These are phyloP conservation scores for Parnassius mnemosyne DNA, from an alignment of 2,888 invertebrate species.

Conservation along the genomic window DNA sequence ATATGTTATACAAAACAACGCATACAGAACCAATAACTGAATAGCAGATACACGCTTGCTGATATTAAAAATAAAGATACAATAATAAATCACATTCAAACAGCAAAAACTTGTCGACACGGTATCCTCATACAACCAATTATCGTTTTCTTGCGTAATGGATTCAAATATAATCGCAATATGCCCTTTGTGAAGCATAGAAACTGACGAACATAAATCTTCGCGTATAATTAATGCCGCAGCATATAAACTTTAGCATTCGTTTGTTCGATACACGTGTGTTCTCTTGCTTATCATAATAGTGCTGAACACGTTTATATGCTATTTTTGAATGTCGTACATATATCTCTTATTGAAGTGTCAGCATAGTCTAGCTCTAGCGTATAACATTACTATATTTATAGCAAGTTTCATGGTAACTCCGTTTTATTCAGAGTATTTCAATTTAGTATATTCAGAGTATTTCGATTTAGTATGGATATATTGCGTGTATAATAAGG, in stretches of 20 bases:
- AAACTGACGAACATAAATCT: conserved; percentile 35
- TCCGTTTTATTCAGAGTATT: too few species aligned
- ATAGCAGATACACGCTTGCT: neutral
- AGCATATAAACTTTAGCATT: conserved; percentile 23
- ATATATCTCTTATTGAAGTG: neutral
- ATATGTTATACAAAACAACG: too few species aligned
- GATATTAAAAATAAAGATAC: conserved; percentile 1
- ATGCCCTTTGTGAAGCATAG: conserved; percentile 36
- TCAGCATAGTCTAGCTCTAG: too few species aligned
- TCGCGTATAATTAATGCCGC: conserved; percentile 25
- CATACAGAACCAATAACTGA: too few species aligned
- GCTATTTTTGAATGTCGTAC: conserved; percentile 4
- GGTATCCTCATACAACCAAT: conserved; percentile 19
- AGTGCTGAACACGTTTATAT: too few species aligned
- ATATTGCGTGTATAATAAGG: too few species aligned
- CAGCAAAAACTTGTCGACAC: conserved; percentile 21
- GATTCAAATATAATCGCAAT: conserved; percentile 39
- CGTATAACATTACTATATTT: too few species aligned
- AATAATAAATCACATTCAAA: conserved; percentile 11
- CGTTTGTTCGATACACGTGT: conserved; percentile 15
- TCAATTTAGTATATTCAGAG: too few species aligned
- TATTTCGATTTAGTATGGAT: too few species aligned
- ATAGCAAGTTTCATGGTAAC: too few species aligned
- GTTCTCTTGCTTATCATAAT: conserved; percentile 2
- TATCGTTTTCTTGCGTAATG: conserved; percentile 33